These are phyloP conservation scores for Barnardius zonarius DNA, from an alignment of 2,113 vertebrate genomes.

Conservation along the genomic window DNA sequence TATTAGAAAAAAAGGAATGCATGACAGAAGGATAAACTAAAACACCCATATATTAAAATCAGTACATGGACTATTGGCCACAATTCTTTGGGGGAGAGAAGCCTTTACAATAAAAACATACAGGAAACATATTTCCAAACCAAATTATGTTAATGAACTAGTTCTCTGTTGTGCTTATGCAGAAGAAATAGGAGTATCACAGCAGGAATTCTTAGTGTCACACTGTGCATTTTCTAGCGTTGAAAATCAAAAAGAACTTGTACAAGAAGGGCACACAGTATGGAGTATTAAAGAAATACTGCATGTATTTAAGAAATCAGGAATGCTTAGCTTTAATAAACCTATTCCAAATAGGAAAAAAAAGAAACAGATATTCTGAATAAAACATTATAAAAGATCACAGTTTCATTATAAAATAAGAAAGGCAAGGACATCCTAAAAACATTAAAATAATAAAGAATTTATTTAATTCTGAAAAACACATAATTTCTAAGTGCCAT, in stretches of 20 bases:
- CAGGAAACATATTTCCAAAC: neutral
- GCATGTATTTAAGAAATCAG: neutral
- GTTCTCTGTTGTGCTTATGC: neutral
- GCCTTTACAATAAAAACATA: neutral
- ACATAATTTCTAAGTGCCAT: neutral
- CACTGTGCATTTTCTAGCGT: neutral
- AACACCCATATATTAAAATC: neutral
- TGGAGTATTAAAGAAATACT: neutral
- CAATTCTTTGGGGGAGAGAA: neutral
- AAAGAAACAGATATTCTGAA: neutral
- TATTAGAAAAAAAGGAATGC: neutral
- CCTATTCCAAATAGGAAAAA: neutral
- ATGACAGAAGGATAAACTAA: neutral
- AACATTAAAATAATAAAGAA: neutral
- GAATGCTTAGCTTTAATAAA: neutral
- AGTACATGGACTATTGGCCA: neutral
- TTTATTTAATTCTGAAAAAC: neutral
- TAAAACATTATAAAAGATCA: neutral
- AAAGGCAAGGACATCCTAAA: neutral
- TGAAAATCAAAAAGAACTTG: neutral
- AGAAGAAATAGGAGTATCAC: neutral
- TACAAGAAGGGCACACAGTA: neutral
- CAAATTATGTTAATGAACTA: neutral
- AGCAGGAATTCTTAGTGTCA: neutral
- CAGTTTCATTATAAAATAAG: neutral